These are phyloP conservation scores for Julus scanicus DNA, from an alignment of 2,888 invertebrate species.

Conservation along the genomic window DNA sequence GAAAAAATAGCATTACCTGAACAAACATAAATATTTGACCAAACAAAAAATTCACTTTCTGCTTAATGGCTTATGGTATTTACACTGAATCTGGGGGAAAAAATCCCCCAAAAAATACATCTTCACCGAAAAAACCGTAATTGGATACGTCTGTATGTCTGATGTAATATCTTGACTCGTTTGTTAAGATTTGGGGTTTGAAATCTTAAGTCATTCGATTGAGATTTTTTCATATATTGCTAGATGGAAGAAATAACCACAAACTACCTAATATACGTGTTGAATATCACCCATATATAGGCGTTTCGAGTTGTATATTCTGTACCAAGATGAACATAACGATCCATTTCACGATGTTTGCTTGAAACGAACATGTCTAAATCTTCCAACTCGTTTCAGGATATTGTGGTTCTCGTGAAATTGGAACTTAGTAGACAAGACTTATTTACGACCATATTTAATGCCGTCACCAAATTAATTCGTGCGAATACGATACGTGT, in stretches of 20 bases:
- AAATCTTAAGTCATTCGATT: neutral
- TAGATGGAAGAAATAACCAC: constrained; percentile 6
- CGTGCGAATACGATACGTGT: neutral
- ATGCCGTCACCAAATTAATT: neutral
- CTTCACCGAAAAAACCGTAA: neutral
- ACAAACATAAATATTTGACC: constrained; percentile 3
- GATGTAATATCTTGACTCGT: neutral
- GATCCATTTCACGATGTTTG: constrained; percentile 30
- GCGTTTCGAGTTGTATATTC: neutral
- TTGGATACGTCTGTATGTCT: neutral
- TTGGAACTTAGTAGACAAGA: neutral
- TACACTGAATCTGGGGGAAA: neutral
- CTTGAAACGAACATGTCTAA: neutral
- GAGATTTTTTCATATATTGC: neutral
- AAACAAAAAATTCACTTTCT: neutral
- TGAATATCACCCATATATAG: neutral
- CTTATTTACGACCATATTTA: neutral
- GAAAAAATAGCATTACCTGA: neutral
- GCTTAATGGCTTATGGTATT: neutral
- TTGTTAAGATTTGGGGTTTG: neutral
- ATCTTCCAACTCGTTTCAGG: neutral
- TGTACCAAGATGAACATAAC: neutral
- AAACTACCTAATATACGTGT: neutral
- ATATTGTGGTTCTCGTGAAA: constrained; percentile 2
- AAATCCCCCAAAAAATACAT: neutral